Evolutionary conservation across 2,888 invertebrate genomes (phyloP), one percentile per base, ranked within the genome.

Genomic region (Limenitis camilla): DNA sequence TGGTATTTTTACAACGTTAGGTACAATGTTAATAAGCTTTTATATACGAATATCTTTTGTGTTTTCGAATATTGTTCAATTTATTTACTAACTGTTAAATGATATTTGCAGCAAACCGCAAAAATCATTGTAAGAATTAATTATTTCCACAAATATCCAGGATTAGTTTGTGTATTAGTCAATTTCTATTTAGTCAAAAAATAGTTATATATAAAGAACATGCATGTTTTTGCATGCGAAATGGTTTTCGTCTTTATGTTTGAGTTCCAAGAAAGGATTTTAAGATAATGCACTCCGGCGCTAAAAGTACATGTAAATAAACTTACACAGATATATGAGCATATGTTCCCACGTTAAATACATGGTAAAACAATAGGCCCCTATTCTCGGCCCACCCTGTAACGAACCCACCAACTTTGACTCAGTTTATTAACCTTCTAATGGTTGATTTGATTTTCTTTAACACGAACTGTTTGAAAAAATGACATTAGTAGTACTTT

Each of bases 301-400:
- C 47, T 59, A 55, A 56, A 36, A 48, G 52, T 46, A 52, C 52
- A 47, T 58, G 61, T 59, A 60, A 61, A 60, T 58, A 52, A 6
- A 35, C 44, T 29, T 42, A 52, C 55, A 42, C 41, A 45, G 45
- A 49, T 56, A 56, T 48, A 54, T 46, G 49, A 38, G 43, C 44
- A 45, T 44, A 56, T 60, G 73, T 80, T 85, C 84, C 78, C 85
- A 85, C 82, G 81, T 74, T 58, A 67, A 62, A 58, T 54, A 71
- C 66, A 67, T 64, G 61, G 59, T 65, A 65, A 77, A 76, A 85
- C 84, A 86, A 85, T 85, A 70, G 71, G 64, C 85, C 85, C 85
- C 79, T 83, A 85, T 84, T 61, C 64, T 66, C 62, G 61, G 80
- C 67, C 84, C 83, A 82, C 86, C 83, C 83, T 59, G 81, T 66